Conservation (phyloP, 2,113 vertebrate species). For the Panthera uncia region DNA sequence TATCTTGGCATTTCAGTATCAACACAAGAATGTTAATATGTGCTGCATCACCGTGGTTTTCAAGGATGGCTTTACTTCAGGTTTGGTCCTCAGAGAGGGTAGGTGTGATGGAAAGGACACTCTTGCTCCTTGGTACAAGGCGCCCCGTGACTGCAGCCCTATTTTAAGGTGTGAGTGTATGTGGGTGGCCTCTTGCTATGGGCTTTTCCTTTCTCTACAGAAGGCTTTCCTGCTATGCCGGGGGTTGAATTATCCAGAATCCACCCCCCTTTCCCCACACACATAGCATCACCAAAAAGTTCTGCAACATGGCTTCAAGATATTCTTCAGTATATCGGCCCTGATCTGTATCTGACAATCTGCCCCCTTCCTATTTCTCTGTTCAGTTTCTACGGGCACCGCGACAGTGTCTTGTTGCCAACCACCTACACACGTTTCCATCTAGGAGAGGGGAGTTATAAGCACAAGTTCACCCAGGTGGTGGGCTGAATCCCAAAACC, state of each 20-base stretch:
- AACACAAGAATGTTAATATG: neutral
- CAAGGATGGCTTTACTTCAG: neutral
- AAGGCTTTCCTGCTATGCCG: neutral
- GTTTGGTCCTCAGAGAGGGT: neutral
- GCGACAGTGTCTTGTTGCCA: neutral
- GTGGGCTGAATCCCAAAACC: neutral
- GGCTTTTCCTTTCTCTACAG: neutral
- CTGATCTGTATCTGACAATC: neutral
- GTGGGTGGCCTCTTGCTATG: neutral
- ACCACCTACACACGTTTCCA: neutral
- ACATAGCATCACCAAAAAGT: neutral
- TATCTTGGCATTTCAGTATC: neutral
- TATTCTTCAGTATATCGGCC: neutral
- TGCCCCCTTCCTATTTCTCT: neutral
- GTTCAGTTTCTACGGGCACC: neutral
- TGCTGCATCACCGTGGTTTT: fast-evolving
- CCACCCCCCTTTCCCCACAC: neutral
- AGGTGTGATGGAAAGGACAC: neutral
- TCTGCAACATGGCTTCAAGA: neutral
- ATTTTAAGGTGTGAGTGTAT: neutral
- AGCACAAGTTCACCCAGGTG: neutral
- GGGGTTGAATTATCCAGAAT: neutral
- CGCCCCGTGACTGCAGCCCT: neutral
- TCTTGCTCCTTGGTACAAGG: neutral
- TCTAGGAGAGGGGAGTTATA: neutral